Conservation (phyloP, 2,888 invertebrate species). For the Drosophila lacicola region DNA sequence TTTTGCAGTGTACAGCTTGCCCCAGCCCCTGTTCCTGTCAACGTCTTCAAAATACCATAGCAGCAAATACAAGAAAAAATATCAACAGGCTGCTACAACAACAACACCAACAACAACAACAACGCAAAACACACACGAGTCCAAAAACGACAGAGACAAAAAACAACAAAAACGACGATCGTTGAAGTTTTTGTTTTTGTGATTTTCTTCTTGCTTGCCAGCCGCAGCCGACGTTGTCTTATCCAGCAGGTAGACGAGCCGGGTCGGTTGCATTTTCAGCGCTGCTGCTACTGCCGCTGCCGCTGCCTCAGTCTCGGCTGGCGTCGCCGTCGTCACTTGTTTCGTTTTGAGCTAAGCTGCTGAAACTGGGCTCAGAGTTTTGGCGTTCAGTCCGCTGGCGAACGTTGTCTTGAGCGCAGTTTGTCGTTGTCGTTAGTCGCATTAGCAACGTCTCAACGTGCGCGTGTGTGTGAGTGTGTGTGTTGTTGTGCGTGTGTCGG, state of each 20-base stretch:
- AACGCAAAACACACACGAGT: conserved; percentile 21
- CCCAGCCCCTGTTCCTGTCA: conserved; percentile 16
- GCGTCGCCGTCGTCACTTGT: conserved; percentile 17
- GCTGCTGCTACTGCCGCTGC: conserved; percentile 22
- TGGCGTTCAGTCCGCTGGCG: conserved; percentile 65
- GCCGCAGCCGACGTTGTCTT: conserved; percentile 20
- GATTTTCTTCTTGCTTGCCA: conserved; percentile 53
- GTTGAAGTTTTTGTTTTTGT: conserved; percentile 42
- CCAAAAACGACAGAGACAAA: conserved; percentile 25
- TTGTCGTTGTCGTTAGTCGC: conserved; percentile 45
- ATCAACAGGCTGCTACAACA: conserved; percentile 59
- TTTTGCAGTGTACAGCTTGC: conserved; percentile 32
- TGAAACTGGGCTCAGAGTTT: conserved; percentile 65
- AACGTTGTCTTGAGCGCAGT: conserved; percentile 72
- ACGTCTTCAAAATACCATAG: conserved; percentile 33
- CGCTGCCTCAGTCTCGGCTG: conserved; percentile 26
- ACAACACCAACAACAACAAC: conserved; percentile 13
- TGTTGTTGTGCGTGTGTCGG: conserved; percentile 31
- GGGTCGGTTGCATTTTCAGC: conserved; percentile 51
- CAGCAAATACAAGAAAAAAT: conserved; percentile 47
- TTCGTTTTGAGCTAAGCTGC: conserved; percentile 53
- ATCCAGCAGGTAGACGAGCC: conserved; percentile 61
- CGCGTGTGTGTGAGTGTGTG: conserved; percentile 28
- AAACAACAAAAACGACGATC: conserved; percentile 19
- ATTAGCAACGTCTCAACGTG: conserved; percentile 53